These are phyloP conservation scores for Emberiza fucata DNA, from an alignment of 2,113 vertebrate species.

Conservation along the genomic window DNA sequence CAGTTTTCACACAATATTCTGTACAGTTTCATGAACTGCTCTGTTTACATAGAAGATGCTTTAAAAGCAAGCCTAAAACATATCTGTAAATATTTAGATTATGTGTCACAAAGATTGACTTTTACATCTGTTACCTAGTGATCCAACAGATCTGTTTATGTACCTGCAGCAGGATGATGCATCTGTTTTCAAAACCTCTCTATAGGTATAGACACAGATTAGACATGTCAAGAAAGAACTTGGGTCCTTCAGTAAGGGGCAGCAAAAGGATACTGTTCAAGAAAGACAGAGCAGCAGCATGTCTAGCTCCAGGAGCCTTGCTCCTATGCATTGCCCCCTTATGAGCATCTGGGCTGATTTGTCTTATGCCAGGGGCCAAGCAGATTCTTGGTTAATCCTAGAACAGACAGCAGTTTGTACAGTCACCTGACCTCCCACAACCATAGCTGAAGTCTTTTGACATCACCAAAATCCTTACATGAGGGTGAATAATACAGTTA, in stretches of 20 bases:
- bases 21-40: neutral
- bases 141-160: neutral
- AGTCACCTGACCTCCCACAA: neutral
- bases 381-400: neutral
- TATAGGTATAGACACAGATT: neutral
- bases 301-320: neutral
- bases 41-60: neutral
- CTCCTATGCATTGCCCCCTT: neutral
- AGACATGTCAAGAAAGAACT: neutral
- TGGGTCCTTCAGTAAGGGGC: neutral
- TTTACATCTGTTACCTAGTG: neutral
- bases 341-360: neutral
- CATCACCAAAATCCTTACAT: neutral
- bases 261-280: neutral
- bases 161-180: neutral
- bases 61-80: neutral
- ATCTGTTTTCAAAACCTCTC: neutral
- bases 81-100: neutral
- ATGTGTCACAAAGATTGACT: neutral
- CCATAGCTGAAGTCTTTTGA: neutral
- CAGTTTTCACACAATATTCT: neutral
- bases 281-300: neutral
- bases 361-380: neutral
- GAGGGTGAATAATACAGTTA: conserved; percentile 68
- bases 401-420: neutral